phyloP scores from a whole-genome alignment of 2,113 vertebrate species.

The Macquaria australasica region DNA sequence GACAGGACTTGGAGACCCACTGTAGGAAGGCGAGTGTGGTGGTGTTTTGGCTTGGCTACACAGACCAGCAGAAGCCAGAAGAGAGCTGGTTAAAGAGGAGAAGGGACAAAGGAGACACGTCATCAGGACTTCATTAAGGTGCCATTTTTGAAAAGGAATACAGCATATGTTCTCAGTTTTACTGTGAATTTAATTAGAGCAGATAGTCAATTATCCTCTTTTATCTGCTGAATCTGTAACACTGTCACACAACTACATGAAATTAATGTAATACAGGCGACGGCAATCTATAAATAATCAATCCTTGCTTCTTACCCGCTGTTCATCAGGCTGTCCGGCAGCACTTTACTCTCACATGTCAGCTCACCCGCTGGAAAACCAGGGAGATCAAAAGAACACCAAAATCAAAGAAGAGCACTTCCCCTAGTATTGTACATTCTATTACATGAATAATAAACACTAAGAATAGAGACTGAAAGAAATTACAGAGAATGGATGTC shows the following conservation, averaged over 20 bases:
- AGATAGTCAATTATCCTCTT: background rate
- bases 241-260: constrained; percentile 17
- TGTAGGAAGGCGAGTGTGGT: constrained; percentile 90
- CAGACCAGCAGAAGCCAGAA: constrained; percentile 90
- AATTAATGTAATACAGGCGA: constrained; percentile 13
- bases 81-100: constrained; percentile 84
- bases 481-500: background rate
- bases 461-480: background rate
- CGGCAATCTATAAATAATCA: background rate
- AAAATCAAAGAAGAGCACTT: background rate
- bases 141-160: background rate
- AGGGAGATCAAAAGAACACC: constrained; percentile 12
- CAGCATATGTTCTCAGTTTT: background rate
- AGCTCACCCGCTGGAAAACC: constrained; percentile 86
- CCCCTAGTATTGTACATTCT: background rate
- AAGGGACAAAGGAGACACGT: background rate
- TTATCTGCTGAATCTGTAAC: background rate
- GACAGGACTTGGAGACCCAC: constrained; percentile 89
- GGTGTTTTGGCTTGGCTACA: constrained; percentile 90
- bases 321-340: constrained; percentile 94
- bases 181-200: background rate
- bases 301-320: constrained; percentile 88
- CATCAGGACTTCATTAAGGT: background rate
- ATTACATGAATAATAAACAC: background rate
- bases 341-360: constrained; percentile 89